These are phyloP conservation scores for Hylaeus anthracinus DNA, from an alignment of 1,140 invertebrate genomes.

Conservation along the genomic window DNA sequence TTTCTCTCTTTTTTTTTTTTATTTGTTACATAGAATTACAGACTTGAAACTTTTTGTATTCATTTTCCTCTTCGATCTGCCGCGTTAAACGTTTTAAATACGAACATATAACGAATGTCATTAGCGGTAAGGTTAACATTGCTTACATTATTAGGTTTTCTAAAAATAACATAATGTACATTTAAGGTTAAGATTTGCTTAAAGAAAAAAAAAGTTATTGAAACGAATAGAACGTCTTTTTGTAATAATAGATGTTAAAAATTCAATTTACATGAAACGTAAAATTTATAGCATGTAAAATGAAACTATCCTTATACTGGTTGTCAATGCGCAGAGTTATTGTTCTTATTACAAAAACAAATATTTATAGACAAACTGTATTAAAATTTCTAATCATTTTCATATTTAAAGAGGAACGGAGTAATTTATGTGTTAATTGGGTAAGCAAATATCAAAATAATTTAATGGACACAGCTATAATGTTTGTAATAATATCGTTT, in stretches of 20 bases:
- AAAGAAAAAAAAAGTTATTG: background rate
- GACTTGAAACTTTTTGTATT: conserved; percentile 33
- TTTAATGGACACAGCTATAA: background rate
- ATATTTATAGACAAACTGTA: background rate
- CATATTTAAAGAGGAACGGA: background rate
- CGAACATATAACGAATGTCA: background rate
- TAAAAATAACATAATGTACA: conserved; percentile 22
- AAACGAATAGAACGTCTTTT: background rate
- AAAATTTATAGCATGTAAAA: background rate
- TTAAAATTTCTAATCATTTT: background rate
- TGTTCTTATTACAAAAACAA: conserved; percentile 10
- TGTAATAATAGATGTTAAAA: background rate
- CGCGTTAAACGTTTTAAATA: background rate
- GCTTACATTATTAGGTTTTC: conserved; percentile 12
- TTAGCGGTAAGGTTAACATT: conserved; percentile 27
- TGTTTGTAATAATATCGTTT: conserved; percentile 12
- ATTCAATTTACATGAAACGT: background rate
- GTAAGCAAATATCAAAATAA: conserved; percentile 11
- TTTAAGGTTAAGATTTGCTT: background rate
- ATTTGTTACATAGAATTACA: conserved; percentile 62
- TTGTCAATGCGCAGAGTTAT: background rate
- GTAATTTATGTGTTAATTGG: background rate
- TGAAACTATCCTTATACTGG: background rate
- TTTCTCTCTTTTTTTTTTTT: conserved; percentile 36
- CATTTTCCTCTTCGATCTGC: conserved; percentile 18